Conservation (phyloP, 2,797 vertebrate species). For the Manis javanica region DNA sequence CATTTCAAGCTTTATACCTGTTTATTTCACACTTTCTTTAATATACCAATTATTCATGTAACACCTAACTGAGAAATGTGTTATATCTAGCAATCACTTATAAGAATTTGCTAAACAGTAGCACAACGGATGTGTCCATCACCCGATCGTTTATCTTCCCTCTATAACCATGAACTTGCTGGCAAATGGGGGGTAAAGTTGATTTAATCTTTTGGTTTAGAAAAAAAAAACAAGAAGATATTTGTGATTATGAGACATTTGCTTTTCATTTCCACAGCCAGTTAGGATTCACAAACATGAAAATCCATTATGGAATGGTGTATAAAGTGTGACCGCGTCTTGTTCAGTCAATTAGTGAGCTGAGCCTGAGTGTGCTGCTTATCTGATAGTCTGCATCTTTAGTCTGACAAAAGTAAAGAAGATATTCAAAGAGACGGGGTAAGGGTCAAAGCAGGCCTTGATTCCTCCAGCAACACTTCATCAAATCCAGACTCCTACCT, state of each 20-base stretch:
- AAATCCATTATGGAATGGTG: slow-evolving; percentile 94
- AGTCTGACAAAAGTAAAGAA: slow-evolving; percentile 30
- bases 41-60: slow-evolving; percentile 84
- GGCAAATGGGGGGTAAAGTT: slow-evolving; percentile 84
- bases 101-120: slow-evolving; percentile 85
- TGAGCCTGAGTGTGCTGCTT: slow-evolving; percentile 88
- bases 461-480: neutral
- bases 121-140: slow-evolving; percentile 90
- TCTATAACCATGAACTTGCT: slow-evolving; percentile 91
- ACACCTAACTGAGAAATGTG: slow-evolving; percentile 84
- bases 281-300: slow-evolving; percentile 95
- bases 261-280: slow-evolving; percentile 93
- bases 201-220: slow-evolving; percentile 85
- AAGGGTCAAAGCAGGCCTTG: slow-evolving; percentile 65
- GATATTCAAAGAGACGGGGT: slow-evolving; percentile 18
- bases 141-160: slow-evolving; percentile 92
- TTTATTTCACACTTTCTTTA: slow-evolving; percentile 86
- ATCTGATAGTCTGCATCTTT: slow-evolving; percentile 83
- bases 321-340: slow-evolving; percentile 93
- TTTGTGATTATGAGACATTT: slow-evolving; percentile 93
- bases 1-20: slow-evolving; percentile 83
- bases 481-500: neutral
- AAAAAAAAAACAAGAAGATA: slow-evolving; percentile 76
- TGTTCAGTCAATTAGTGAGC: slow-evolving; percentile 94
- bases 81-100: slow-evolving; percentile 83